Evolutionary conservation across 1,140 invertebrate species (phyloP), one percentile per base, ranked within the genome.

Genomic region (Tetramorium parvispinum): DNA sequence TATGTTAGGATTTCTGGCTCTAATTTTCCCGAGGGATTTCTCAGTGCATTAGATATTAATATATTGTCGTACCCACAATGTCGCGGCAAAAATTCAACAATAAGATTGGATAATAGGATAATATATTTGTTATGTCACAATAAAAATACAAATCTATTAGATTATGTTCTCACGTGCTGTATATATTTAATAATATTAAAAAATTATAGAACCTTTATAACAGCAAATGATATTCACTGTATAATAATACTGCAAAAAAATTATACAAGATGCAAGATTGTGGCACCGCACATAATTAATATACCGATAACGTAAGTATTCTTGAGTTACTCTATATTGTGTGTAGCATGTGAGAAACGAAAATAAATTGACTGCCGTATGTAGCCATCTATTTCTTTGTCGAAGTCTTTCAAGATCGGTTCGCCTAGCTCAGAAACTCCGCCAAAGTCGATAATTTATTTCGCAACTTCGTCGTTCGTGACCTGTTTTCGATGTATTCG

Each of bases 381-480:
- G 53, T 79, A 10, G 73, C 51, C 10, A 70, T 81, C 16, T 24
- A 82, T 73, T 82, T 57, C 11, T 68, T 57, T 57, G 51, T 73
- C 59, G 70, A 89, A 79, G 61, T 59, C 40, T 57, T 63, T 75
- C 68, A 70, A 57, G 66, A 89, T 86, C 76, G 75, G n/a, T 82
- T 70, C 61, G 10, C 43, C 82, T 24, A 49, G 37, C n/a, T 40
- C 13, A 24, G 51, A 16, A 32, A 46, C 21, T 71, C n/a, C 16
- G 61, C 11, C n/a, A 40, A 65, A 27, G 68, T 53, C 85, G 87
- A 83, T 89, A 89, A 89, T 89, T 78, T 78, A 89, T 89, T 89
- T 83, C 57, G 55, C 76, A 87, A 89, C 63, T 89, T 82, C 32
- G 51, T 40, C 24, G 40, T 27, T 6, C 21, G 71, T 57, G 61